Evolutionary conservation across 2,888 invertebrate species (phyloP), one percentile per base, ranked within the genome.

Genomic region (Pyrgus malvae): DNA sequence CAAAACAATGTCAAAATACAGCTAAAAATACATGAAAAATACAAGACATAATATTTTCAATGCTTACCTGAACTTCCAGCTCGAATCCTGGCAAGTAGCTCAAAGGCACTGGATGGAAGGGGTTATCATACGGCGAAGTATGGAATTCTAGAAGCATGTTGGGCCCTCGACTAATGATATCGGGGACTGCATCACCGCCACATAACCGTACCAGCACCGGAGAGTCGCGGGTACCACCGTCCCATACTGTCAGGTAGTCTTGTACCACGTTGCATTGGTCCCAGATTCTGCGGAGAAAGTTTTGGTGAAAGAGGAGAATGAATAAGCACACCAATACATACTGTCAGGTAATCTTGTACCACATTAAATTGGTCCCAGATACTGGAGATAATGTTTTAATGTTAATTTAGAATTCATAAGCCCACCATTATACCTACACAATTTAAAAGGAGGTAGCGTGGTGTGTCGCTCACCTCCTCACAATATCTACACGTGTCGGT

Each of bases 381-480:
- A 78, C 95, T 95, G 76, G 48, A 77, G 79, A 59, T 14, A 29
- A 31, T 7, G 25, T n/a, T 40, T 17, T 23, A 6, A 6, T 23
- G n/a, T n/a, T n/a, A n/a, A n/a, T n/a, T n/a, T n/a, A n/a, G n/a
- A n/a, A n/a, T n/a, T n/a, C n/a, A n/a, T n/a, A n/a, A n/a, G n/a
- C n/a, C n/a, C 91, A 0, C 96, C 96, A 73, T 96, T 96, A 90
- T 94, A 94, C n/a, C n/a, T n/a, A n/a, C n/a, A n/a, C n/a, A n/a
- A n/a, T n/a, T n/a, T n/a, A n/a, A n/a, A n/a, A n/a, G n/a, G n/a
- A n/a, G n/a, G n/a, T n/a, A n/a, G n/a, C n/a, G n/a, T n/a, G n/a
- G n/a, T n/a, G n/a, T n/a, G n/a, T n/a, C n/a, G n/a, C n/a, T n/a
- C n/a, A n/a, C n/a, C n/a, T n/a, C n/a, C n/a, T n/a, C n/a, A n/a